Evolutionary conservation across 2,888 invertebrate species (phyloP), one percentile per base, ranked within the genome.

Genomic region (Cosmia pyralina): DNA sequence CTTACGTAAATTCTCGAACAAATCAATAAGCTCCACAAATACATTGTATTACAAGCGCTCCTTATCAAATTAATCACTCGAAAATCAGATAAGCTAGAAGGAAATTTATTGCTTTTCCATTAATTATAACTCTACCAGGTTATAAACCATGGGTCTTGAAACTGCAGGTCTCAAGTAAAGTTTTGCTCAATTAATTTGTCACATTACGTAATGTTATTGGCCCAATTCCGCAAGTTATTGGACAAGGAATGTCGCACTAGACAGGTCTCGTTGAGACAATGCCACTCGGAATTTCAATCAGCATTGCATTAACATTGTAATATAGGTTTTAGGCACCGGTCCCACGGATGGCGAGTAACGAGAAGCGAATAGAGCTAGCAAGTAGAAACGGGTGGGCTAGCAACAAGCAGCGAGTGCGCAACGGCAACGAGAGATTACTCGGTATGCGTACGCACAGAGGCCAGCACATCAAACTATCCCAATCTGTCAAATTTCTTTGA

Each of bases 171-270:
- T 38, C 28, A 62, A 62, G 50, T 75, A 41, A 41, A 72, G 69
- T 74, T 72, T 69, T 80, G 76, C 79, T 81, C 85, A 85, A 89
- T 90, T 90, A 89, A 89, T 90, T 88, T 90, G 90, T 90, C 90
- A 89, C 73, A 76, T 90, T 90, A 85, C 84, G 73, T 79, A 88
- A 90, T 63, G 10, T 53, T 76, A 64, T 72, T 73, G 86, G 72
- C 77, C 82, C 74, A 85, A 85, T 86, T 87, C 88, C 84, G 74
- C 17, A 58, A 74, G 68, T 77, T 72, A 88, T 87, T 84, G 69
- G 82, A 83, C 85, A 80, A 75, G 86, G 90, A 90, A 90, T 90
- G 90, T 79, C 70, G 89, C 82, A 79, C 81, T 60, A 79, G 85
- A 86, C 87, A 75, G 79, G 78, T 86, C 77, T 83, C 41, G 76